Conservation (phyloP, 2,113 vertebrate genomes). For the Calcarius ornatus region DNA sequence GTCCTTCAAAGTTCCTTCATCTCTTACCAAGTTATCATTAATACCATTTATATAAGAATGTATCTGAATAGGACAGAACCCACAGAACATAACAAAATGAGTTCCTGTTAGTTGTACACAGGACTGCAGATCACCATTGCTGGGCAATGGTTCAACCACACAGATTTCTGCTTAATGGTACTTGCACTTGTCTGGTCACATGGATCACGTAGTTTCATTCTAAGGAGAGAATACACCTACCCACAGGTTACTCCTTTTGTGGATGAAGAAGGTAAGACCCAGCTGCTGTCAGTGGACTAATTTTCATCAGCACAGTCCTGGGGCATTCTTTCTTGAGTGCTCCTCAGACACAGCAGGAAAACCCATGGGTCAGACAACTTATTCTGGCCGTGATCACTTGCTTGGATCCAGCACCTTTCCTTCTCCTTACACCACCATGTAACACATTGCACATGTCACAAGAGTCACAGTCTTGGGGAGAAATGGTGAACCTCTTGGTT, state of each 20-base stretch:
- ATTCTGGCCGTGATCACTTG: background rate
- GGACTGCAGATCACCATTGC: background rate
- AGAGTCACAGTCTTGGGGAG: background rate
- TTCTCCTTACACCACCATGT: background rate
- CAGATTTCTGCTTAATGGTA: background rate
- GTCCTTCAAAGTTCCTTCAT: background rate
- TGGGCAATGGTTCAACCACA: background rate
- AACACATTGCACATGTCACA: background rate
- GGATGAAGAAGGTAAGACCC: background rate
- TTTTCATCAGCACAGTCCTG: background rate
- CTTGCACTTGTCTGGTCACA: background rate
- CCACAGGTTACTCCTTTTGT: background rate
- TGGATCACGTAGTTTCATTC: background rate
- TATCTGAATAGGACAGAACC: background rate
- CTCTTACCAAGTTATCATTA: background rate
- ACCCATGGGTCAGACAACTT: background rate
- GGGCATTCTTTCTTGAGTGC: background rate
- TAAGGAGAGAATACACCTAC: background rate
- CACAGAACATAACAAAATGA: background rate
- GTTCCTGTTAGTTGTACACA: background rate
- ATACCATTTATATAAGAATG: background rate
- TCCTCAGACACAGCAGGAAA: background rate
- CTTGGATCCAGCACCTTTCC: background rate
- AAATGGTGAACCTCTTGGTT: background rate
- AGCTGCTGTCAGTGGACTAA: background rate